phyloP scores from a whole-genome alignment of 2,797 vertebrate species.

The Gobionotothen gibberifrons region DNA sequence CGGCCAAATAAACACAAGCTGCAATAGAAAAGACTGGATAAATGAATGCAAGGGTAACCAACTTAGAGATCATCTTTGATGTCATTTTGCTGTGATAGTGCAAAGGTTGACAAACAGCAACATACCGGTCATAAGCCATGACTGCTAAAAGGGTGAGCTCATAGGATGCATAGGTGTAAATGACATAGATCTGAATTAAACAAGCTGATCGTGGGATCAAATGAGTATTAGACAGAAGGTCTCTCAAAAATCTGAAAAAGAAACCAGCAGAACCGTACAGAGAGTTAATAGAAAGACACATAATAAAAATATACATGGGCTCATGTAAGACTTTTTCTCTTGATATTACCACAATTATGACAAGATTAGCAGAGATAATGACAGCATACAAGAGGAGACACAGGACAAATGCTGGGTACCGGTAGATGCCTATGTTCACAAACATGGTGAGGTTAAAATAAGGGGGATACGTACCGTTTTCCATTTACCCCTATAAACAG shows the following conservation, averaged over 20 bases:
- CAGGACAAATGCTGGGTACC: constrained; percentile 57
- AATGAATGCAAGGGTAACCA: constrained; percentile 40
- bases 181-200: constrained; percentile 63
- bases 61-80: constrained; percentile 8
- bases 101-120: constrained; percentile 70
- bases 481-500: constrained; percentile 42
- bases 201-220: constrained; percentile 60
- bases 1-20: constrained; percentile 46
- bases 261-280: constrained; percentile 70
- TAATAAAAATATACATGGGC: constrained; percentile 72
- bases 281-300: constrained; percentile 70
- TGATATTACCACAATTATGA: constrained; percentile 53
- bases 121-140: constrained; percentile 71
- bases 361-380: constrained; percentile 64
- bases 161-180: constrained; percentile 68
- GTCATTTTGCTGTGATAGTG: constrained; percentile 67
- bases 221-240: constrained; percentile 64
- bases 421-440: constrained; percentile 48
- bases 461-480: constrained; percentile 38
- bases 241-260: constrained; percentile 62
- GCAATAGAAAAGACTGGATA: constrained; percentile 50
- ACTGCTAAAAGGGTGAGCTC: constrained; percentile 66
- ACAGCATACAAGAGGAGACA: constrained; percentile 44
- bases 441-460: constrained; percentile 71
- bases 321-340: constrained; percentile 61